phyloP scores from a whole-genome alignment of 2,888 invertebrate species.

The Megastigmus dorsalis region DNA sequence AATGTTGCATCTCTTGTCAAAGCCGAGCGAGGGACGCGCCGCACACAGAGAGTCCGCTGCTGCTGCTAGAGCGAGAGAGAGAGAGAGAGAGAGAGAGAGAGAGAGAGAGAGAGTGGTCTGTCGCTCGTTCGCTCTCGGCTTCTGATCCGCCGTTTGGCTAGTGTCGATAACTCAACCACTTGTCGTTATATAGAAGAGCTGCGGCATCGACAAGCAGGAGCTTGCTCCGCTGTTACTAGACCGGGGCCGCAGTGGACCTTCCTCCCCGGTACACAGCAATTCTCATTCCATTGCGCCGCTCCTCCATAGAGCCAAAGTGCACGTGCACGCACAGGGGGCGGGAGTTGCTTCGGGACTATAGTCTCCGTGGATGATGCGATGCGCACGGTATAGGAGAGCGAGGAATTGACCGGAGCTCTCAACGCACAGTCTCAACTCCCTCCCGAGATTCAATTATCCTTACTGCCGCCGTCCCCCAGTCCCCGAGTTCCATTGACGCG shows the following conservation, averaged over 20 bases:
- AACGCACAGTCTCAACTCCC: not conserved
- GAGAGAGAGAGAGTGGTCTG: too few species aligned
- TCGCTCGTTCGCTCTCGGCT: constrained; percentile 58
- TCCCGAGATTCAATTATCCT: constrained; percentile 18
- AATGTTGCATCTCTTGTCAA: constrained; percentile 68
- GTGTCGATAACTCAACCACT: constrained; percentile 65
- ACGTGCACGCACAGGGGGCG: too few species aligned
- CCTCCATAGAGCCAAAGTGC: too few species aligned
- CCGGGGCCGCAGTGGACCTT: not conserved
- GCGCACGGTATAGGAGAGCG: too few species aligned
- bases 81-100: too few species aligned
- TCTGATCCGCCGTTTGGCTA: constrained; percentile 58
- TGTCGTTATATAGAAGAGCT: constrained; percentile 5
- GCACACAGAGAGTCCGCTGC: too few species aligned
- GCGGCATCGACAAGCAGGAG: not conserved
- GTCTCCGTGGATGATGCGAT: constrained; percentile 27
- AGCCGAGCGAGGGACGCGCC: too few species aligned
- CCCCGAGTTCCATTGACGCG: constrained; percentile 1
- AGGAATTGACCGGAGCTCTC: not conserved
- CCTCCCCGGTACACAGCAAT: too few species aligned
- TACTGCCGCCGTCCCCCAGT: not conserved
- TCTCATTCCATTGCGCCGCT: too few species aligned
- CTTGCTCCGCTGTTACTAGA: not conserved
- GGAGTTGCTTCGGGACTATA: too few species aligned
- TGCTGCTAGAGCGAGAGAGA: too few species aligned